phyloP scores from a whole-genome alignment of 30 jellyfish, hydroid and myxozoan species.

The Hydractinia symbiolongicarpus region DNA sequence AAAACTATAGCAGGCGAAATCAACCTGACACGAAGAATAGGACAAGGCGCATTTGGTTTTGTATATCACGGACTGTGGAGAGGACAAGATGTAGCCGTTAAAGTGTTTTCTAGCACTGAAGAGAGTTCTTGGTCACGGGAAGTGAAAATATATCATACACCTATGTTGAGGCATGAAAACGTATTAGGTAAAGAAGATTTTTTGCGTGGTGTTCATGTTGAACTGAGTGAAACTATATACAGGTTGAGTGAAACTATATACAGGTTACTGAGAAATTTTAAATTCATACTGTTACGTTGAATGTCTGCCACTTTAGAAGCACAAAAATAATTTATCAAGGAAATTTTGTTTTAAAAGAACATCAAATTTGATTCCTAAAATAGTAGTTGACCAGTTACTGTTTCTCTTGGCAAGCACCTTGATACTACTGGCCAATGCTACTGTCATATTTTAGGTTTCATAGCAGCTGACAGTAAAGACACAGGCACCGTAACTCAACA shows the following conservation, averaged over 20 bases:
- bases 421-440: no score
- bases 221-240: not conserved
- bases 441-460: conserved; percentile 56
- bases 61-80: conserved; percentile 95
- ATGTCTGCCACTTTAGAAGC: no score
- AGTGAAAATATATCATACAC: conserved; percentile 82
- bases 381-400: no score
- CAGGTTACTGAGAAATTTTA: no score
- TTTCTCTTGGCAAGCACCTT: no score
- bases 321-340: no score
- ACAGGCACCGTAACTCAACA: conserved; percentile 85
- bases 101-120: conserved; percentile 77
- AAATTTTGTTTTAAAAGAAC: no score
- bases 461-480: conserved; percentile 96
- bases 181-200: conserved; percentile 58
- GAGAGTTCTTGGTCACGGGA: conserved; percentile 89
- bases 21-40: conserved; percentile 65
- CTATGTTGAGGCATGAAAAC: conserved; percentile 90
- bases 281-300: no score
- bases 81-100: conserved; percentile 90
- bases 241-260: not conserved
- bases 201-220: not conserved
- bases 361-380: no score
- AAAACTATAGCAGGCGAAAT: conserved; percentile 91
- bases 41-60: conserved; percentile 91